These are phyloP conservation scores for Pseudopodoces humilis DNA, from an alignment of 2,113 vertebrate species.

Conservation along the genomic window DNA sequence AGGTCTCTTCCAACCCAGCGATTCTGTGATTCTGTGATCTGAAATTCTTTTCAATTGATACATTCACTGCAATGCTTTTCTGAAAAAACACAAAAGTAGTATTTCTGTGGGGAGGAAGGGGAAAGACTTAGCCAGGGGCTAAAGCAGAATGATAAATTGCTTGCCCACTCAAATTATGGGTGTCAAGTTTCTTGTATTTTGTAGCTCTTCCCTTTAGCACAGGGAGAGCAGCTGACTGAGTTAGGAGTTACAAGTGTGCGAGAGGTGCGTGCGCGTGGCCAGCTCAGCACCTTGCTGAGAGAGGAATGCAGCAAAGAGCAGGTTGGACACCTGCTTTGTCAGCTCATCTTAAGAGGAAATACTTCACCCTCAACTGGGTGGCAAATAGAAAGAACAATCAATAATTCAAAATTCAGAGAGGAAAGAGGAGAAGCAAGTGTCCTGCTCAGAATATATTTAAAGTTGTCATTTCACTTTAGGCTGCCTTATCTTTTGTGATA, in stretches of 20 bases:
- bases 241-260: background rate
- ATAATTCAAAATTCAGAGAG: background rate
- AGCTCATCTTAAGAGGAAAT: background rate
- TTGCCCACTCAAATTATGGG: slow-evolving; percentile 16
- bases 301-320: background rate
- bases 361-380: background rate
- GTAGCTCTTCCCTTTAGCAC: background rate
- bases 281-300: background rate
- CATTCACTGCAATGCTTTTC: background rate
- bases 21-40: background rate
- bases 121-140: slow-evolving; percentile 4
- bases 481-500: background rate
- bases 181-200: background rate
- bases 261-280: background rate
- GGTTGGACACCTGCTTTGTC: background rate
- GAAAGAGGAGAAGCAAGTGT: background rate
- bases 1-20: background rate
- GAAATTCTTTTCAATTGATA: background rate
- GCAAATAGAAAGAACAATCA: background rate
- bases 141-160: background rate
- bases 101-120: background rate
- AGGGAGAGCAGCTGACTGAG: background rate
- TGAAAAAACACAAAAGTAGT: background rate
- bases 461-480: background rate
- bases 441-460: background rate